phyloP scores from a whole-genome alignment of 2,888 invertebrate species.

The Cephonodes hylas region DNA sequence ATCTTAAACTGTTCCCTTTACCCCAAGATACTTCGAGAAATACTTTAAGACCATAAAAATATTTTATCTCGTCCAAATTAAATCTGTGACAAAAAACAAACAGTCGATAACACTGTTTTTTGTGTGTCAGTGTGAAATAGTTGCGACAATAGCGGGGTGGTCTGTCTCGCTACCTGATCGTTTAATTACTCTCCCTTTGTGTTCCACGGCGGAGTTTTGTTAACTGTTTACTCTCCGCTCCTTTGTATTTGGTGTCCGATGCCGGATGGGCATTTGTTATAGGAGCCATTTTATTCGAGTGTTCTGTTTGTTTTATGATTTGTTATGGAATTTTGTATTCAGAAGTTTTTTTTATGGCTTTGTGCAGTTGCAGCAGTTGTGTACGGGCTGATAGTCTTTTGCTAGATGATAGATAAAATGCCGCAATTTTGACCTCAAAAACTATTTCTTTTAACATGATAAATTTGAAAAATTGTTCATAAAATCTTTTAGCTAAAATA shows the following conservation, averaged over 20 bases:
- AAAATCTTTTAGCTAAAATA: too few species aligned
- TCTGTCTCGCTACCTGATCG: constrained; percentile 59
- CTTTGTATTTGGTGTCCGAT: neutral
- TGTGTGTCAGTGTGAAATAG: constrained; percentile 22
- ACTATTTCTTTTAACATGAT: too few species aligned
- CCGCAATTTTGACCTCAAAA: too few species aligned
- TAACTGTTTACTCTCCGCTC: constrained; percentile 18
- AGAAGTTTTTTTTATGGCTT: too few species aligned
- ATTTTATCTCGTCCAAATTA: constrained; percentile 5
- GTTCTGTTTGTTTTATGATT: neutral
- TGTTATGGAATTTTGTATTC: neutral
- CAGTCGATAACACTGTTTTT: constrained; percentile 12
- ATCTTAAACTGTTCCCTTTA: neutral
- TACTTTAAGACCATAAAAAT: neutral
- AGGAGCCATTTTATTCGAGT: neutral
- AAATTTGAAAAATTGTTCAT: too few species aligned
- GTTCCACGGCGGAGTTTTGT: constrained; percentile 40
- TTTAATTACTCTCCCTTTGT: constrained; percentile 56
- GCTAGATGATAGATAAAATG: too few species aligned
- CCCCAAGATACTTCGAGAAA: neutral
- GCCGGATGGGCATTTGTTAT: neutral
- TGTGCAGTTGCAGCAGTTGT: too few species aligned
- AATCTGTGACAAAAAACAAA: neutral
- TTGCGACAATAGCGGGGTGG: constrained; percentile 37
- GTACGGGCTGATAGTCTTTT: too few species aligned